phyloP scores from a whole-genome alignment of 1,140 invertebrate species.

The Prorops nasuta region DNA sequence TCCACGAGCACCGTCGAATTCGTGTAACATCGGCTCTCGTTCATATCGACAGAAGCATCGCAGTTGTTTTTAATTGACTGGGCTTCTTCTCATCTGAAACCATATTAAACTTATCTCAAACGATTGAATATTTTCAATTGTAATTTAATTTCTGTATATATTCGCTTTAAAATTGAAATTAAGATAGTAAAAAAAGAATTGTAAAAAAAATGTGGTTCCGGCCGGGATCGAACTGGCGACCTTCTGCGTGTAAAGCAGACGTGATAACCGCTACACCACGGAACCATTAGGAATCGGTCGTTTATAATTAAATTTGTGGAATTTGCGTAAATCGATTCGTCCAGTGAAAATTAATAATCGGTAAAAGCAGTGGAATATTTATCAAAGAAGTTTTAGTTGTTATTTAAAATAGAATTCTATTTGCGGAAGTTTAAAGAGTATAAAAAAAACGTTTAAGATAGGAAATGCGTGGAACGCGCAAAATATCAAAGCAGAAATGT shows the following conservation, averaged over 20 bases:
- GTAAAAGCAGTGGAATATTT: no score
- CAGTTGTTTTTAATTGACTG: slow-evolving; percentile 12
- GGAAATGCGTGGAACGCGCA: no score
- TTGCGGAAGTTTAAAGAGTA: no score
- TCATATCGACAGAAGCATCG: slow-evolving; percentile 39
- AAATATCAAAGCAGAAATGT: no score
- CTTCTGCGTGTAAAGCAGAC: slow-evolving; percentile 74
- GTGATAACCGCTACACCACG: slow-evolving; percentile 47
- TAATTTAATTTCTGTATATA: background rate
- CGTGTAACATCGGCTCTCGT: slow-evolving; percentile 30
- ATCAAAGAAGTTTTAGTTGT: no score
- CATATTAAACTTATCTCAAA: background rate
- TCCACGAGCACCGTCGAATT: slow-evolving; percentile 34
- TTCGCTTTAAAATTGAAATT: no score
- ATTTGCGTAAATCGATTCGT: no score
- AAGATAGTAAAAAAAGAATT: no score
- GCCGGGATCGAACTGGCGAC: slow-evolving; percentile 80
- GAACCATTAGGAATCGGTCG: slow-evolving; percentile 24
- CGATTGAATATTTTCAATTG: background rate
- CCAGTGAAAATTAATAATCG: no score
- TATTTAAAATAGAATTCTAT: no score
- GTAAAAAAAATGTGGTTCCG: slow-evolving; percentile 62
- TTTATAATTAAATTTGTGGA: no score
- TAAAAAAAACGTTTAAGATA: no score
- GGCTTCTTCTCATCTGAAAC: slow-evolving; percentile 21